Base-by-base conservation (phyloP, 2,797 vertebrate species). In the Philypnodon macrostomus region DNA sequence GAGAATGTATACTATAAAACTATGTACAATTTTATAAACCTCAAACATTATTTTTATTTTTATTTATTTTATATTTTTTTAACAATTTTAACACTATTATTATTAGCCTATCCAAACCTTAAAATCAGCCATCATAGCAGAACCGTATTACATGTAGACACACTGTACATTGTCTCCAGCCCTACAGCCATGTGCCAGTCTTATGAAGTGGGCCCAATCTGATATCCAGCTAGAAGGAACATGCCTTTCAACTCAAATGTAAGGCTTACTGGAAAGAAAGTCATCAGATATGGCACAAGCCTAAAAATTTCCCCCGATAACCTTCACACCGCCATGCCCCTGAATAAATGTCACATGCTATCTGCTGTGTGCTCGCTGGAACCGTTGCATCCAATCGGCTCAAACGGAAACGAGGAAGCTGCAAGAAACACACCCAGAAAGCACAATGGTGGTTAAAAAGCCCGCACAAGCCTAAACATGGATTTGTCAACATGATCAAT, bases 321-420 rank as follows among this genome's bases (percentile, higher is more conserved):
- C 89, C 83, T 88, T 90, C 88, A 89, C 78, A 84, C 75, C 60
- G 70, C 70, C 73, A 53, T 79, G 79, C 76, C 73, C 82, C 86
- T 79, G 85, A 88, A 86, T 90, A 89, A 89, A 90, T 89, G 88
- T 88, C 86, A 89, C 78, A 80, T 61, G 57, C 81, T 89, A 89
- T 90, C 87, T 87, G 57, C 79, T 84, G 79, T 88, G 88, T 87
- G 84, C 74, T 81, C 80, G 73, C 69, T 65, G 71, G 73, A 84
- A 80, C 75, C 66, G 68, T 68, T 82, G 79, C 78, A 71, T 80
- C 79, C 78, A 78, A 80, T 84, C 73, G 69, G 47, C 53, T 54
- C 69, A 71, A 74, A 82, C 68, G 63, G 71, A 85, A 77, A 76
- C 67, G 77, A 75, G 54, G 67, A n/a, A 68, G 67, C 67, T 53